Percentiles rank a stretch among this genome's conserved stretches.
These are phyloP conservation scores for Chondrilla cf. caribensis DNA, from an alignment of 37 sponge, comb jelly and placozoan species.

Conservation along the genomic window DNA sequence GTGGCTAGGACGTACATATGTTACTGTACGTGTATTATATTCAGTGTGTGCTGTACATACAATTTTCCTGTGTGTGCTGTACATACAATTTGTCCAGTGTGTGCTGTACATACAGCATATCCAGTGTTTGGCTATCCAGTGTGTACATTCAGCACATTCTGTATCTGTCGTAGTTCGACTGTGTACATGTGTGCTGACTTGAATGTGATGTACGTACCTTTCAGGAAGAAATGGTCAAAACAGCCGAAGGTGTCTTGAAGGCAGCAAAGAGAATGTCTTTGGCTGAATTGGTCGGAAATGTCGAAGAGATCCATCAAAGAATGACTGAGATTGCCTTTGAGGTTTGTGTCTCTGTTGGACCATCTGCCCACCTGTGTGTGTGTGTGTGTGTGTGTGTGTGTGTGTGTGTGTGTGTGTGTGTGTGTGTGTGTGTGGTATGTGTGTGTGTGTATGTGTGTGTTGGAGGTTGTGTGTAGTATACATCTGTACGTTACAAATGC, in stretches of 20 bases:
- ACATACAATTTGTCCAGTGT: no score
- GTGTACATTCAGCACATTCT: no score
- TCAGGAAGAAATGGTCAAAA: background rate
- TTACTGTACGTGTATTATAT: no score
- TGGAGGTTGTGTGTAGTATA: background rate
- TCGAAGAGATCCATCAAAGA: background rate
- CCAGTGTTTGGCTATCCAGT: no score
- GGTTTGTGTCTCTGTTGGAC: background rate
- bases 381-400: background rate
- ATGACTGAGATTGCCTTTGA: constrained; percentile 4
- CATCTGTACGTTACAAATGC: no score
- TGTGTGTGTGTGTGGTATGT: background rate
- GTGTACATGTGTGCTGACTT: no score
- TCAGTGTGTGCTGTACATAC: no score
- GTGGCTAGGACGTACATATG: no score
- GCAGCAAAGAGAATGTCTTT: background rate
- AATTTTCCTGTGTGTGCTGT: no score
- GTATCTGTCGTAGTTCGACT: no score
- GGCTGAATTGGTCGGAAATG: background rate
- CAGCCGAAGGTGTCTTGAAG: background rate
- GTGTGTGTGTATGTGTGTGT: background rate
- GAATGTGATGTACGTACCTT: no score
- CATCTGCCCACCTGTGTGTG: background rate
- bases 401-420: background rate
- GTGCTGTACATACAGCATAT: no score